Base-by-base conservation (phyloP, 1,140 invertebrate genomes). In the Magallana ariakensis region DNA sequence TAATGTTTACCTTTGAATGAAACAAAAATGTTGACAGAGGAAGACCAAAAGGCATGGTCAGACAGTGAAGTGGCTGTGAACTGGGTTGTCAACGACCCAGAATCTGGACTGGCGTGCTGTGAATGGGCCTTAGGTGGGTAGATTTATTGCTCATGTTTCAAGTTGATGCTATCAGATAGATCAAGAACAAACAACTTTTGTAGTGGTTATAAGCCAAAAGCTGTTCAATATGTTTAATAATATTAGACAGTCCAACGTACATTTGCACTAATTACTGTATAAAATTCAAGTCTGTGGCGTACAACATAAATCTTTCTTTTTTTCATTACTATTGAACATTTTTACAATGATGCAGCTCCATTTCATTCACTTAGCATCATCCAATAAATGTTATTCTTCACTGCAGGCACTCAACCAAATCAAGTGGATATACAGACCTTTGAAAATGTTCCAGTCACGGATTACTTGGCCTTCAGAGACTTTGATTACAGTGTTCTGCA, bases 111-210 rank as follows among this genome's bases (percentile, higher is more conserved):
- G 15, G 82, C 84, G 19, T 80, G 16, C 15, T 91, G 90, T 87
- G 55, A 87, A 70, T 91, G 89, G 89, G 89, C 87, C 13, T 88
- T 91, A 11, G 89, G 90, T 91, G 46, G 46, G 70, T 66, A 33
- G 60, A 5, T 85, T 19, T 33, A 33, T 33, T 33, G 33, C 33
- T 33, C 33, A 33, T 33, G 33, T 33, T 33, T 33, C 4, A 33
- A n/a, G n/a, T n/a, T n/a, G n/a, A n/a, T n/a, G n/a, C n/a, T n/a
- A n/a, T n/a, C n/a, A n/a, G n/a, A n/a, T n/a, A n/a, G n/a, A n/a
- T n/a, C 33, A 33, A 0, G 1, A 1, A 33, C 1, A 33, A 33
- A 33, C 33, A 33, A 4, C 33, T 33, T 33, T 33, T 33, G 33
- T 33, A 33, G 33, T 33, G 33, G 33, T 33, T 0, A 33, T 33